Percentiles rank a stretch among this genome's conserved stretches.
phyloP scores from a whole-genome alignment of 2,888 invertebrate genomes.

The Apamea monoglypha region DNA sequence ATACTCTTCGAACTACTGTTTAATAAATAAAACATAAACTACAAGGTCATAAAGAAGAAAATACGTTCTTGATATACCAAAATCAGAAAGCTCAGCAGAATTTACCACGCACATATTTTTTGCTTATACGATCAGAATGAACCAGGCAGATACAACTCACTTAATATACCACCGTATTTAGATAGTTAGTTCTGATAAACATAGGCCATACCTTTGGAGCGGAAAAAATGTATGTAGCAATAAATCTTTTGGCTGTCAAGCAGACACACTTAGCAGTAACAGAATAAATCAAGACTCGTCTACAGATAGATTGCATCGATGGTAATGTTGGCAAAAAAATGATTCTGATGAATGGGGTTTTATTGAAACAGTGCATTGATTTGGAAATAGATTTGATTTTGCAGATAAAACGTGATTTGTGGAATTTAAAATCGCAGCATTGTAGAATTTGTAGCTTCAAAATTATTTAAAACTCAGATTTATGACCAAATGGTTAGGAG shows the following conservation, averaged over 20 bases:
- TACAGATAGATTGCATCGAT: slow-evolving; percentile 77
- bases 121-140: slow-evolving; percentile 40
- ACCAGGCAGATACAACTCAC: slow-evolving; percentile 53
- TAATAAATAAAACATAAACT: not conserved
- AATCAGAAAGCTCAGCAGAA: slow-evolving; percentile 16
- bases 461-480: not conserved
- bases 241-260: slow-evolving; percentile 85
- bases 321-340: slow-evolving; percentile 71
- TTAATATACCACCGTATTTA: slow-evolving; percentile 66
- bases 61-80: not conserved
- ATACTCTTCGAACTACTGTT: not conserved
- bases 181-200: slow-evolving; percentile 69
- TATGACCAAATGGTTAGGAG: not conserved
- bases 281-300: slow-evolving; percentile 81
- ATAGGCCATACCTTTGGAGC: slow-evolving; percentile 74
- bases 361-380: not conserved
- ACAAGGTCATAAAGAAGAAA: not conserved
- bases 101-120: slow-evolving; percentile 26
- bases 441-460: not conserved
- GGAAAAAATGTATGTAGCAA: slow-evolving; percentile 81
- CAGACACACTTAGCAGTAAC: slow-evolving; percentile 79
- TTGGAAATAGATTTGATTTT: not conserved
- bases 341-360: slow-evolving; percentile 9
- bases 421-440: not conserved
- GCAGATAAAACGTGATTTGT: slow-evolving; percentile 3